Evolutionary conservation across 1,140 invertebrate genomes (phyloP).

Genomic region (Papilio glaucus): DNA sequence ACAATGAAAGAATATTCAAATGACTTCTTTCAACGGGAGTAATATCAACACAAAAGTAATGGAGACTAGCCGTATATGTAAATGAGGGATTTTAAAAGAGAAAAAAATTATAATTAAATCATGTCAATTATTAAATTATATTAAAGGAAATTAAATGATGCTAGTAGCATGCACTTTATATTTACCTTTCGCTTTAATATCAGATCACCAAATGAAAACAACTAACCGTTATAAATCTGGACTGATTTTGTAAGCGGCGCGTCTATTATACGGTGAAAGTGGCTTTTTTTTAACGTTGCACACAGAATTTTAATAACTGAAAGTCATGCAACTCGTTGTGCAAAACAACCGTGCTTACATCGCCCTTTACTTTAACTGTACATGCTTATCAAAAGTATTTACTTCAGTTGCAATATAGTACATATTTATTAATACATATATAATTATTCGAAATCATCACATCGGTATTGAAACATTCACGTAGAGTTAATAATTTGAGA

Average conservation of each 20-base stretch:
- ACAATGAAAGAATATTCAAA: no score
- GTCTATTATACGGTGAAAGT: conserved; percentile 34
- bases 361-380: conserved; percentile 22
- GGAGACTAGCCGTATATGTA: no score
- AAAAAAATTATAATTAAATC: no score
- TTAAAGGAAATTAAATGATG: background rate
- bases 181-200: background rate
- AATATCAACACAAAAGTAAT: no score
- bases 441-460: no score
- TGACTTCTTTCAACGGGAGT: no score
- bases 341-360: conserved; percentile 11
- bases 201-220: background rate
- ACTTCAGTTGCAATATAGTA: no score
- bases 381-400: no score
- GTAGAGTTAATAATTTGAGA: no score
- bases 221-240: conserved; percentile 17
- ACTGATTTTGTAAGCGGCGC: conserved; percentile 21
- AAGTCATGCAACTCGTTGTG: conserved; percentile 19
- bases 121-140: background rate
- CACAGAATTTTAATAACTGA: conserved; percentile 31
- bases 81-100: no score
- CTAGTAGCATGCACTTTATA: no score
- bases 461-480: no score
- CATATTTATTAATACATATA: background rate
- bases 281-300: conserved; percentile 12